A percentile compares a stretch with the other conserved stretches of the same genome.
phyloP scores from a whole-genome alignment of 2,888 invertebrate species.

The Diloba caeruleocephala region DNA sequence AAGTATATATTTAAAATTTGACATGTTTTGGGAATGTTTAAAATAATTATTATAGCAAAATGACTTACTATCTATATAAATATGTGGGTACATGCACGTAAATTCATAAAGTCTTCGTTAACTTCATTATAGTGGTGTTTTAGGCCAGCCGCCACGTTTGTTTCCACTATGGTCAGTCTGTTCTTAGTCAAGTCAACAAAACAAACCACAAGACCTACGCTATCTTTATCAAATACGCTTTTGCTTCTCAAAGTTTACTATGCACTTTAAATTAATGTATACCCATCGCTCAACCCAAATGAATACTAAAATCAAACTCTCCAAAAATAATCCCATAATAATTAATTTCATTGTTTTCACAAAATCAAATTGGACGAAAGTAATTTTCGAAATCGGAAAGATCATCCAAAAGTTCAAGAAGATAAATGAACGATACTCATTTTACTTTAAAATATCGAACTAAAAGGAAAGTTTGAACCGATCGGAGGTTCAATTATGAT shows the following conservation, averaged over 20 bases:
- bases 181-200: no score
- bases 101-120: no score
- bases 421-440: conserved; percentile 54
- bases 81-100: no score
- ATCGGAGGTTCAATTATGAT: conserved; percentile 66
- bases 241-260: no score
- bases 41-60: no score
- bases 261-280: no score
- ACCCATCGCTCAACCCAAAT: conserved; percentile 2
- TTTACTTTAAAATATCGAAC: conserved; percentile 48
- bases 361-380: conserved; percentile 48
- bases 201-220: no score
- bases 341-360: conserved; percentile 51
- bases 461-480: conserved; percentile 47
- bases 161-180: conserved; percentile 8
- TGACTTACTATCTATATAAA: no score
- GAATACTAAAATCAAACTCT: conserved; percentile 28
- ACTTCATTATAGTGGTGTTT: conserved; percentile 23
- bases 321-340: conserved; percentile 28
- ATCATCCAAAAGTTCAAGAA: conserved; percentile 51
- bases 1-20: no score
- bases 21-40: no score
- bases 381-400: conserved; percentile 47
- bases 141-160: conserved; percentile 39
- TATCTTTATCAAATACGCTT: no score